These are phyloP conservation scores for Coregonus ussuriensis DNA, from an alignment of 2,797 vertebrate genomes.

Conservation along the genomic window DNA sequence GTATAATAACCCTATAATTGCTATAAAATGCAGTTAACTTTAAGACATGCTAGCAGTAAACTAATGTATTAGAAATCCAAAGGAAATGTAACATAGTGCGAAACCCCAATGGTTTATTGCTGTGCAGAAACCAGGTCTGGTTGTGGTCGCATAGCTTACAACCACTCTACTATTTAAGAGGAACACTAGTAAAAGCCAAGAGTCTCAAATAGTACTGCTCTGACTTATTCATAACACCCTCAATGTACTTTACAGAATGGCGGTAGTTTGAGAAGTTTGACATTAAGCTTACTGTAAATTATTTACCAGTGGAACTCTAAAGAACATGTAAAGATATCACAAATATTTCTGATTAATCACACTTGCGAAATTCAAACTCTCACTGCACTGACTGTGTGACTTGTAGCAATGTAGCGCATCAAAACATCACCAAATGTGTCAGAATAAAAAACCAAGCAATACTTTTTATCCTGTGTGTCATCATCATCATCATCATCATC, in stretches of 20 bases:
- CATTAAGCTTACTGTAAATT: neutral
- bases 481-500: no score
- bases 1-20: neutral
- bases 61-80: neutral
- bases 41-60: neutral
- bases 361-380: neutral
- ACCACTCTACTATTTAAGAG: neutral
- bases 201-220: no score
- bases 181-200: neutral
- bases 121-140: neutral
- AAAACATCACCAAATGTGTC: neutral
- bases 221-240: neutral
- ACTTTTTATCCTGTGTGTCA: neutral
- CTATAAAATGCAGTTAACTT: neutral
- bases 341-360: neutral
- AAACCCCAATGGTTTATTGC: neutral
- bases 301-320: neutral
- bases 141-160: neutral
- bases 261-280: neutral
- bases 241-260: neutral
- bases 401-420: neutral
- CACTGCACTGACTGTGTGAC: neutral
- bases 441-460: neutral
- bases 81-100: neutral
- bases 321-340: neutral